Evolutionary conservation across 2,888 invertebrate species (phyloP), one percentile per base, ranked within the genome.

Genomic region (Parascotia fuliginaria): DNA sequence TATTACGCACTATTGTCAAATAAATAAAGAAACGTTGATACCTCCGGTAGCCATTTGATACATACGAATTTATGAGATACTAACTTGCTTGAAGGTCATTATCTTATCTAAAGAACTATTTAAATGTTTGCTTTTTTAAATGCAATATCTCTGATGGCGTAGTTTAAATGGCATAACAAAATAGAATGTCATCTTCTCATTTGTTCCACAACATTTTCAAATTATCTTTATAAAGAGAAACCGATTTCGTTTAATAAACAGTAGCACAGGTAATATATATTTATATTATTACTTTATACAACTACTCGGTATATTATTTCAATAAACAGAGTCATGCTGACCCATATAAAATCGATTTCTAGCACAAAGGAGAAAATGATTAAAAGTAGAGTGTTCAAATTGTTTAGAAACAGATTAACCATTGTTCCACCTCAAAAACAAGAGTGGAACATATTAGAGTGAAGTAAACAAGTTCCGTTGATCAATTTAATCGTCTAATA

Each of bases 401-500:
- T 33, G 16, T 33, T 33, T 33, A 33, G 15, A 6, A 16, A 15
- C 15, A 13, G 9, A n/a, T 42, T 12, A 14, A 13, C 27, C n/a
- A 36, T 41, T 40, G 36, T 33, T 43, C 22, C 7, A 5, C 27
- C 40, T 24, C 36, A 33, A 52, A 55, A 59, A 53, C 55, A 59
- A 55, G 53, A 51, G 33, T 37, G 15, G 32, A 41, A 42, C 56
- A 42, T 51, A 46, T 55, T 42, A 38, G 60, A 55, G 42, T 40
- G 15, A 54, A 46, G 52, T 60, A 56, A 67, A 63, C 70, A 65
- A 57, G 49, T 53, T 45, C 15, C 11, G 44, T 24, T 64, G 62
- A 72, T 71, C 67, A 73, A 73, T 73, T 70, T 71, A 77, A 79
- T 79, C 70, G 65, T 51, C 56, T 70, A 74, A 75, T 70, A 67